A percentile compares a stretch with the other conserved stretches of the same genome.
These are phyloP conservation scores for Pangasius larnaudii DNA, from an alignment of 2,797 vertebrate species.

Conservation along the genomic window DNA sequence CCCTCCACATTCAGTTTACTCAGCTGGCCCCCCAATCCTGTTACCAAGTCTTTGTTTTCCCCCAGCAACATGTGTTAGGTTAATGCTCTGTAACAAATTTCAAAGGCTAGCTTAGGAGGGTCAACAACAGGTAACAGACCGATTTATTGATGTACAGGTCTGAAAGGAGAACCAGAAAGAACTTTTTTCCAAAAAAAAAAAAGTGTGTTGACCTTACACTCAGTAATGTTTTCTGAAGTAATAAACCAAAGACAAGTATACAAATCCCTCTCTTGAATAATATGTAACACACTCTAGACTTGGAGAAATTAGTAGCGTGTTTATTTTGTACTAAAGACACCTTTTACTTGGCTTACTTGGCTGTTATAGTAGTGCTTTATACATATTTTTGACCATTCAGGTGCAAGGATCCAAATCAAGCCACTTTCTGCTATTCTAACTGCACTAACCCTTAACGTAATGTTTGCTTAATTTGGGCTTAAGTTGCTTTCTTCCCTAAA, in stretches of 20 bases:
- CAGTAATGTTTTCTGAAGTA: slow-evolving; percentile 26
- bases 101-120: slow-evolving; percentile 74
- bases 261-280: slow-evolving; percentile 6
- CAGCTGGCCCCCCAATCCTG: slow-evolving; percentile 77
- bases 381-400: too few species aligned
- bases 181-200: slow-evolving; percentile 29
- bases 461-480: slow-evolving; percentile 67
- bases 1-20: slow-evolving; percentile 75
- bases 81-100: slow-evolving; percentile 82
- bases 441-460: slow-evolving; percentile 48
- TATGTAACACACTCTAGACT: slow-evolving; percentile 32
- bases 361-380: neutral
- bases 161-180: slow-evolving; percentile 44
- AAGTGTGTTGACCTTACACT: slow-evolving; percentile 32
- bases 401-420: neutral
- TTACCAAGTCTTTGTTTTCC: slow-evolving; percentile 77
- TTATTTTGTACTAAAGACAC: slow-evolving; percentile 27
- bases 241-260: slow-evolving; percentile 49
- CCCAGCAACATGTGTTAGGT: slow-evolving; percentile 81
- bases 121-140: slow-evolving; percentile 79
- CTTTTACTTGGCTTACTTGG: neutral
- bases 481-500: slow-evolving; percentile 75
- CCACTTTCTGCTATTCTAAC: slow-evolving; percentile 24
- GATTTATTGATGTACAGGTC: slow-evolving; percentile 72
- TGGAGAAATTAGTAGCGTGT: neutral